Evolutionary conservation across 2,797 vertebrate genomes (phyloP).

Genomic region (Tympanoctomys barrerae): DNA sequence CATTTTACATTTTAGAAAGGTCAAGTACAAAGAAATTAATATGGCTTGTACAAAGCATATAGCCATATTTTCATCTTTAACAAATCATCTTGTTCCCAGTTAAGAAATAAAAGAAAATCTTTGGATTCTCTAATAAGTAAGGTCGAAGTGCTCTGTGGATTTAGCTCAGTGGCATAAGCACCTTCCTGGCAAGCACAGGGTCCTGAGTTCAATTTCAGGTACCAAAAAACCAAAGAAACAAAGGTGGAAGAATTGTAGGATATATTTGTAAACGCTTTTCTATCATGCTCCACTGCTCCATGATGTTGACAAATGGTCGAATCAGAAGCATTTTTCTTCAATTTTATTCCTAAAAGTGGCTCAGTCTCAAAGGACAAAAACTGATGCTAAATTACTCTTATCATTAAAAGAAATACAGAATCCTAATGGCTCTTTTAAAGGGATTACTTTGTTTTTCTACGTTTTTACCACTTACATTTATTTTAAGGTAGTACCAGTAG

Average conservation of each 20-base stretch:
- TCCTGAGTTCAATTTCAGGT: no score
- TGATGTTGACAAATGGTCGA: not conserved
- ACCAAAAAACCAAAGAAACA: no score
- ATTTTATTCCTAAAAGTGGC: not conserved
- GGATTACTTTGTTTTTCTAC: not conserved
- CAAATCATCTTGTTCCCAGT: not conserved
- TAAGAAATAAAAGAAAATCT: not conserved
- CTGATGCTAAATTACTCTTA: not conserved
- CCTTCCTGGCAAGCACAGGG: no score
- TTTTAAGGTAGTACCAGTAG: not conserved
- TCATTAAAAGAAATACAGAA: not conserved
- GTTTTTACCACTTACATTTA: not conserved
- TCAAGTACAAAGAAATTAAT: not conserved
- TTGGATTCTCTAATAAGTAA: not conserved
- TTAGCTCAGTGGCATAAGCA: no score
- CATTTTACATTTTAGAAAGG: conserved; percentile 10
- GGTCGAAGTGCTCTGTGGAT: not conserved
- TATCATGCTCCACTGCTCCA: not conserved
- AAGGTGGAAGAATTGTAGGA: not conserved
- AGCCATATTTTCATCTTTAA: not conserved
- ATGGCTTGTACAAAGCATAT: not conserved
- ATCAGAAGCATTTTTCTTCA: not conserved
- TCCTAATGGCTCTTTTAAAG: not conserved
- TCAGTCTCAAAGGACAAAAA: not conserved
- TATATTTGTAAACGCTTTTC: not conserved